These are phyloP conservation scores for Megastigmus dorsalis DNA, from an alignment of 2,888 invertebrate species.

Conservation along the genomic window DNA sequence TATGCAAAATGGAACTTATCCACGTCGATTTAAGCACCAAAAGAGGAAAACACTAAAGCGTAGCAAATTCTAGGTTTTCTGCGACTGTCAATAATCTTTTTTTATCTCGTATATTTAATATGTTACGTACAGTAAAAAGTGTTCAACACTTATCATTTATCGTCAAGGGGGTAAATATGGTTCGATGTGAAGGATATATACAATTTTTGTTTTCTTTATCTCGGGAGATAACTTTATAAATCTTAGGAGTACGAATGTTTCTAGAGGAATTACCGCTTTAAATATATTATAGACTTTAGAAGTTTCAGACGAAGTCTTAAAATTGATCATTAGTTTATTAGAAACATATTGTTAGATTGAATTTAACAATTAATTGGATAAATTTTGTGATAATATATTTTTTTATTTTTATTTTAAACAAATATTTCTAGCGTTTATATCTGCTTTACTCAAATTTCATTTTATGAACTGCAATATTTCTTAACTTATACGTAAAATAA, in stretches of 20 bases:
- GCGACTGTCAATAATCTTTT: conserved; percentile 46
- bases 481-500: conserved; percentile 4
- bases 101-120: conserved; percentile 33
- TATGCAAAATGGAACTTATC: conserved; percentile 32
- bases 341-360: conserved; percentile 32
- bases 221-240: conserved; percentile 18
- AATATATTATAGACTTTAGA: conserved; percentile 35
- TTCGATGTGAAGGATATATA: conserved; percentile 25
- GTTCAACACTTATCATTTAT: conserved; percentile 41
- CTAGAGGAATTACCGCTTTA: conserved; percentile 31
- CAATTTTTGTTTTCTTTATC: conserved; percentile 27
- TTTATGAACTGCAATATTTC: neutral
- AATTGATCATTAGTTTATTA: conserved; percentile 31
- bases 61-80: conserved; percentile 44
- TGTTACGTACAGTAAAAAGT: conserved; percentile 39
- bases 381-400: no score
- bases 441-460: neutral
- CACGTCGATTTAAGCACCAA: conserved; percentile 41
- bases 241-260: conserved; percentile 24
- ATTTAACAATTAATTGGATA: conserved; percentile 4
- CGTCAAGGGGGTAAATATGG: conserved; percentile 45
- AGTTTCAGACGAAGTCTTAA: conserved; percentile 1
- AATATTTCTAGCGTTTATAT: conserved; percentile 6
- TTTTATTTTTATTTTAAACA: conserved; percentile 24
- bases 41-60: conserved; percentile 36